phyloP scores from a whole-genome alignment of 2,113 vertebrate genomes.

The Fukomys damarensis region DNA sequence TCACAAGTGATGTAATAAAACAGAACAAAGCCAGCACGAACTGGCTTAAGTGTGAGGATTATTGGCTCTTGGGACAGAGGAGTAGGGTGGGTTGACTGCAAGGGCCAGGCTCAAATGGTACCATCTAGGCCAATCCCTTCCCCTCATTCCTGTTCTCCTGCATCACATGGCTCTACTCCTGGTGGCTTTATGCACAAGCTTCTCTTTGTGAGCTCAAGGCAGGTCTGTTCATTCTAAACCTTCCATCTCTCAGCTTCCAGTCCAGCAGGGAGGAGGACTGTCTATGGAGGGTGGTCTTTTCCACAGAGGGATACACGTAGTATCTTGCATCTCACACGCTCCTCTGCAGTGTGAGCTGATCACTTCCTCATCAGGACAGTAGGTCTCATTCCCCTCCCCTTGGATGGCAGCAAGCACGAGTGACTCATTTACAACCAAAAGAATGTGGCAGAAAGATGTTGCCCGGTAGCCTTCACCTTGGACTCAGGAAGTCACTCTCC shows the following conservation, averaged over 20 bases:
- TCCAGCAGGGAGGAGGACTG: neutral
- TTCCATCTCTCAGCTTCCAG: neutral
- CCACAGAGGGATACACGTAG: neutral
- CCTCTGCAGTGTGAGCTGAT: neutral
- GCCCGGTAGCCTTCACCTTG: neutral
- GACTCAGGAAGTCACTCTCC: neutral
- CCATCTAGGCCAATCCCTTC: neutral
- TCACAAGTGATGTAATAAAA: neutral
- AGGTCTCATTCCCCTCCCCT: neutral
- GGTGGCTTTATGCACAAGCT: neutral
- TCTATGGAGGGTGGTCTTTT: neutral
- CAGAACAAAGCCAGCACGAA: neutral
- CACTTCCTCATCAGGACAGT: neutral
- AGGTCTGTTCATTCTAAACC: neutral
- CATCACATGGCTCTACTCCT: neutral
- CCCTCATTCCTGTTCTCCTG: accelerated
- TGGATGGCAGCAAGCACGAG: neutral
- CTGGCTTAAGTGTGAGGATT: neutral
- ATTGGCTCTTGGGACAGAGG: neutral
- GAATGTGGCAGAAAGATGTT: neutral
- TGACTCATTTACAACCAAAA: neutral
- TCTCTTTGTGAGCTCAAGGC: neutral
- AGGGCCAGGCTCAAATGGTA: neutral
- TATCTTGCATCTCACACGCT: neutral
- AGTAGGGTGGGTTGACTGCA: neutral